phyloP scores from a whole-genome alignment of 2,797 vertebrate species.

The Clarias laeviceps region DNA sequence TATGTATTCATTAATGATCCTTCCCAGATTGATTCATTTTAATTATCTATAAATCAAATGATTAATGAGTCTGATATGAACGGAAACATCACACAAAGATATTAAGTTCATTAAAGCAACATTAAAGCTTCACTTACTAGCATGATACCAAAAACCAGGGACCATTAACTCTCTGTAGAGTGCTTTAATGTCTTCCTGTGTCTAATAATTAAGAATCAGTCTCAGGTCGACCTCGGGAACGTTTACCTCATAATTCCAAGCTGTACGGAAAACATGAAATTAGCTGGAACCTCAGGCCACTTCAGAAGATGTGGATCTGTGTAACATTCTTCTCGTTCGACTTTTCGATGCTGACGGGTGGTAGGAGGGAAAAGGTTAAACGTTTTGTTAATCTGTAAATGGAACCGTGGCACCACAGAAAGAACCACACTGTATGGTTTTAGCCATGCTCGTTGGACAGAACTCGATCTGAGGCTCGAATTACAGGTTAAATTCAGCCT shows the following conservation, averaged over 20 bases:
- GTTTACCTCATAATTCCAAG: background rate
- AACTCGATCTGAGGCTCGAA: background rate
- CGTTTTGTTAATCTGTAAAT: conserved; percentile 4
- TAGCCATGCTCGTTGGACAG: background rate
- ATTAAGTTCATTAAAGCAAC: conserved; percentile 3
- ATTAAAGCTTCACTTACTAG: background rate
- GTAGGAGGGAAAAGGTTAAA: conserved; percentile 25
- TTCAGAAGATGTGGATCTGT: background rate
- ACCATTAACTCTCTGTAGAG: background rate
- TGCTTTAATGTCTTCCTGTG: background rate
- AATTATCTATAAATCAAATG: background rate
- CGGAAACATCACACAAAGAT: conserved; percentile 1
- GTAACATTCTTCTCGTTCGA: background rate
- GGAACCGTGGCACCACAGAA: conserved; percentile 11
- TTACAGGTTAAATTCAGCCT: conserved; percentile 5
- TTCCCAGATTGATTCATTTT: background rate
- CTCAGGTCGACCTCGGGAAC: background rate
- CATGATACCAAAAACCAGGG: conserved; percentile 2
- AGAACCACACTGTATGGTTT: conserved; percentile 10
- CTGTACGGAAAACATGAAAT: background rate
- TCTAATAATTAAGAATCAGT: background rate
- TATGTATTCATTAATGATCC: background rate
- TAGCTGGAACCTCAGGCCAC: background rate
- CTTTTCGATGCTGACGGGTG: conserved; percentile 18
- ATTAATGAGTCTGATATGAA: background rate